phyloP scores from a whole-genome alignment of 2,888 invertebrate species.

The Leptinotarsa rubiginosa region DNA sequence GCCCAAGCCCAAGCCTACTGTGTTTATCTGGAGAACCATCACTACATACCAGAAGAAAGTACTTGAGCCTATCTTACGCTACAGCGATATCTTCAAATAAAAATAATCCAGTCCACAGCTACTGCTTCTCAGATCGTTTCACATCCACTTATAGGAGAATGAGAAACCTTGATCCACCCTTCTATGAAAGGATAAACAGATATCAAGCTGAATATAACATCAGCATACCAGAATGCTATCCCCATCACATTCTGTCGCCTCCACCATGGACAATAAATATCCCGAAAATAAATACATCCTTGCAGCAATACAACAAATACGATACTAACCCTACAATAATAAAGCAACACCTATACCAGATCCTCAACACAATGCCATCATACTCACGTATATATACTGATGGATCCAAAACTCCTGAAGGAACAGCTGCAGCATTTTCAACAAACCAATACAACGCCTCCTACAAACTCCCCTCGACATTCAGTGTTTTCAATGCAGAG shows the following conservation, averaged over 20 bases:
- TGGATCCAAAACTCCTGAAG: slow-evolving; percentile 15
- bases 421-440: slow-evolving; percentile 12
- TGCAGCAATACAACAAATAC: too few relatives aligned
- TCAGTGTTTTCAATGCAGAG: slow-evolving; percentile 5
- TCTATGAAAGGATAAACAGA: background rate
- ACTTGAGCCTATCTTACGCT: slow-evolving; percentile 20
- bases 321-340: slow-evolving; percentile 7
- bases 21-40: slow-evolving; percentile 10
- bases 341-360: slow-evolving; percentile 17
- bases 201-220: slow-evolving; percentile 10
- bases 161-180: background rate
- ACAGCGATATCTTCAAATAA: slow-evolving; percentile 13
- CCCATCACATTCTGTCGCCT: background rate
- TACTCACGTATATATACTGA: slow-evolving; percentile 15
- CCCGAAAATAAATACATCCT: too few relatives aligned
- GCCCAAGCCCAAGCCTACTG: slow-evolving; percentile 3
- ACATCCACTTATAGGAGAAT: slow-evolving; percentile 6
- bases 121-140: slow-evolving; percentile 20
- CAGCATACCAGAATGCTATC: slow-evolving; percentile 3
- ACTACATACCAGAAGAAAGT: slow-evolving; percentile 3
- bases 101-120: slow-evolving; percentile 20
- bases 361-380: slow-evolving; percentile 17
- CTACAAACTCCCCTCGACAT: background rate
- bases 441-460: slow-evolving; percentile 1
- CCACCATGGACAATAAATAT: too few relatives aligned